A percentile compares a stretch with the other conserved stretches of the same genome.
Evolutionary conservation across 37 sponge, comb jelly and placozoan genomes (phyloP).

Genomic region (Theonella swinhoei): DNA sequence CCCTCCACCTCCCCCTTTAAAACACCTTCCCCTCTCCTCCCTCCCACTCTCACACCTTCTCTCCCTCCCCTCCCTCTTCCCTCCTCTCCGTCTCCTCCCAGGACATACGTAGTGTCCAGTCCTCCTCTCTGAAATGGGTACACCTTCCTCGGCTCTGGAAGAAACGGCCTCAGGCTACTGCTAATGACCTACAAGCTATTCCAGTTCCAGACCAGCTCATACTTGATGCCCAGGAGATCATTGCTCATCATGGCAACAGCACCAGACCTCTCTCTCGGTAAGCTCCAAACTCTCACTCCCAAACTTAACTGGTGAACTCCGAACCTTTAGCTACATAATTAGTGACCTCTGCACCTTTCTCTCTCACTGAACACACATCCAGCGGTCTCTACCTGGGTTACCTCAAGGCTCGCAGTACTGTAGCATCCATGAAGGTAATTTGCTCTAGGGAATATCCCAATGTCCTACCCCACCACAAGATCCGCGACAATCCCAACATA

Average conservation of each 20-base stretch:
- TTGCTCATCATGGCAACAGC: slow-evolving; percentile 34
- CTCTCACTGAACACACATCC: slow-evolving; percentile 1
- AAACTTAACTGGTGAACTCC: neutral
- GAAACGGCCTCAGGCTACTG: slow-evolving; percentile 6
- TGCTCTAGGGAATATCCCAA: slow-evolving; percentile 62
- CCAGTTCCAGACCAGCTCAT: slow-evolving; percentile 55
- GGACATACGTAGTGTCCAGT: neutral
- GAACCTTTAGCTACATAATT: no score
- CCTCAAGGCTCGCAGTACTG: slow-evolving; percentile 66
- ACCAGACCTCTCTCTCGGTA: slow-evolving; percentile 24
- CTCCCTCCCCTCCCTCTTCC: neutral
- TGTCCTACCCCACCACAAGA: slow-evolving; percentile 67
- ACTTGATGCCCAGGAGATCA: slow-evolving; percentile 41
- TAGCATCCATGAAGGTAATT: slow-evolving; percentile 72
- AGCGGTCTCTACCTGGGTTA: slow-evolving; percentile 90
- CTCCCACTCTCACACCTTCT: no score
- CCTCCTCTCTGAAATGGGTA: slow-evolving; percentile 33
- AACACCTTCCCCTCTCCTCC: no score
- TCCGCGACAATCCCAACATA: slow-evolving; percentile 77
- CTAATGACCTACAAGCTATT: neutral
- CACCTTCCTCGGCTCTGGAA: slow-evolving; percentile 37
- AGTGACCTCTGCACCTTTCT: neutral
- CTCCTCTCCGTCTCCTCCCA: no score
- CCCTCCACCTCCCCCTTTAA: no score
- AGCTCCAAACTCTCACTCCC: no score